Conservation (phyloP, 2,797 vertebrate genomes). For the Parauchenoglanis punctatus region DNA sequence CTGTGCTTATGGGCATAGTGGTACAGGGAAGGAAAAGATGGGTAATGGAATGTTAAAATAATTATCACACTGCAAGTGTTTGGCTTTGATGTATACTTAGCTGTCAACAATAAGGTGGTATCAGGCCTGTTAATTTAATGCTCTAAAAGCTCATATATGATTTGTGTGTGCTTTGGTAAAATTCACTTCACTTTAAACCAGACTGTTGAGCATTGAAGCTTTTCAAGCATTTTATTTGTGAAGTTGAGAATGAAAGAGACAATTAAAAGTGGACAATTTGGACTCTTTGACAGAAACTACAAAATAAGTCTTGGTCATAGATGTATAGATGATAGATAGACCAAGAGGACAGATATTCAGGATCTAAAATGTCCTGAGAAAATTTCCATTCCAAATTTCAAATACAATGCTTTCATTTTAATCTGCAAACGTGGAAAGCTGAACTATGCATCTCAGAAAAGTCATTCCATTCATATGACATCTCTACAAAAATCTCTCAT, state of each 20-base stretch:
- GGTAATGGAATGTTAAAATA: constrained; percentile 55
- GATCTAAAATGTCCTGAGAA: not conserved
- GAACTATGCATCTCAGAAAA: constrained; percentile 72
- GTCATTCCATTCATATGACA: constrained; percentile 68
- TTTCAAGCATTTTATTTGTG: constrained; percentile 3
- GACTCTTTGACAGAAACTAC: not conserved
- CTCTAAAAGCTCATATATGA: constrained; percentile 26
- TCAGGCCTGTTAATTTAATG: constrained; percentile 39
- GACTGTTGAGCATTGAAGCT: not conserved
- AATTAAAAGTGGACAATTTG: not conserved
- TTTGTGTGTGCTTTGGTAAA: constrained; percentile 46
- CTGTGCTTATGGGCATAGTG: constrained; percentile 53
- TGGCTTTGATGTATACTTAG: constrained; percentile 32
- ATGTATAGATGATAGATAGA: not conserved
- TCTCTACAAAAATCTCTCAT: constrained; percentile 70
- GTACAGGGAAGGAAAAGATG: constrained; percentile 52
- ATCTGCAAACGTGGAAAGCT: constrained; percentile 66
- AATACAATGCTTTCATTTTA: constrained; percentile 58
- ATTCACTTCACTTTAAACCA: constrained; percentile 30
- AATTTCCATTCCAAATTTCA: constrained; percentile 27
- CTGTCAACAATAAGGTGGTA: constrained; percentile 30
- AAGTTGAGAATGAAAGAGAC: not conserved
- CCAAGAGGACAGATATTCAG: not conserved
- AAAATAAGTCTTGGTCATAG: not conserved
- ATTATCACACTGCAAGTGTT: constrained; percentile 34